Base-by-base conservation (phyloP, 2,113 vertebrate species). In the Paedocypris sp. region DNA sequence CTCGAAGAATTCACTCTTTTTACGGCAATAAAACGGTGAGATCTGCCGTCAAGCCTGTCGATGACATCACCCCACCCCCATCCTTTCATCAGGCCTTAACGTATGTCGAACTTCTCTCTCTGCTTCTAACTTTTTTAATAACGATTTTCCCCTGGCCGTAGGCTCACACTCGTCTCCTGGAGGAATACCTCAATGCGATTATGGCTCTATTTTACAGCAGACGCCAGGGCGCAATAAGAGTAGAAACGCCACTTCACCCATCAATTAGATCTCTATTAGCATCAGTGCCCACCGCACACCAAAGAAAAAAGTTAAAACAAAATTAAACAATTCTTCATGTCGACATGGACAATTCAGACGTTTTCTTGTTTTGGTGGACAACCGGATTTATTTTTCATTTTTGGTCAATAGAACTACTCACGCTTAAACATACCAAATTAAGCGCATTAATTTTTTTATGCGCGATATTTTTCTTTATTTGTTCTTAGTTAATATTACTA, bases 191-290 rank as follows among this genome's bases (percentile, higher is more conserved):
- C 82, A 94, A 98, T 97, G 86, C 77, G 86, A 98, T 98, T 97
- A 97, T 82, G 84, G 87, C 88, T 90, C 91, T 93, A 92, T 94
- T 93, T 91, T 91, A 91, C 90, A 93, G 91, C 89, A 90, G 92
- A 90, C 90, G 89, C 89, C 87, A 82, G 90, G 86, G 89, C 91
- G 91, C 94, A 98, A 97, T 98, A 98, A 97, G 81, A 89, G 87
- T 82, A 89, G 91, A 95, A 95, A 94, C 92, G 86, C 89, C 89
- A 84, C 90, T 91, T 88, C 83, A 80, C 88, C 91, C 93, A 92
- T 97, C 94, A 96, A 96, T 98, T 98, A 97, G 91, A 89, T 89
- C 89, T 92, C 93, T 94, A 96, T 97, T 94, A 97, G 94, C 93
- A 92, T 89, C 91, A 75, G 83, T 85, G 89, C 89, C 85, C 89